Evolutionary conservation across 2,888 invertebrate genomes (phyloP).

Genomic region (Augiades crinisus): DNA sequence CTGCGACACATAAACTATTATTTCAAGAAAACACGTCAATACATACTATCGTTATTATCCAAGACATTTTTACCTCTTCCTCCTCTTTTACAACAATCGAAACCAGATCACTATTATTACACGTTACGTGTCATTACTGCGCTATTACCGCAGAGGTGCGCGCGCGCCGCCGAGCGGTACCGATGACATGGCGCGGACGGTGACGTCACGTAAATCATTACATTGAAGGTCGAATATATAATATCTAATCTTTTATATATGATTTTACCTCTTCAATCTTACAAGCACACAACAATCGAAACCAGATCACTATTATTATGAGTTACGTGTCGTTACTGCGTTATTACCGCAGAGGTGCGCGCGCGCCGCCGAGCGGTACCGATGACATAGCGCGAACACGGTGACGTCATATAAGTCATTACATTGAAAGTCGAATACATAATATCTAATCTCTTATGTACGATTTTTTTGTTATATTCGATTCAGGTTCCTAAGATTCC

Average conservation of each 20-base stretch:
- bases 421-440: too few relatives aligned
- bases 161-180: not conserved
- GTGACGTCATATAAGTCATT: too few relatives aligned
- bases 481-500: too few relatives aligned
- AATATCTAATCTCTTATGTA: too few relatives aligned
- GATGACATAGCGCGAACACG: not conserved
- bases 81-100: not conserved
- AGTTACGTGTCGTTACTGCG: slow-evolving; percentile 7
- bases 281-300: not conserved
- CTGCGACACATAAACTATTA: too few relatives aligned
- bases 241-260: too few relatives aligned
- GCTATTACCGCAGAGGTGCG: not conserved
- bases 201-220: too few relatives aligned
- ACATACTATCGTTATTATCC: too few relatives aligned
- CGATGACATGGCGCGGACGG: not conserved
- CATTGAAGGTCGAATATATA: too few relatives aligned
- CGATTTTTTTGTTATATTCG: too few relatives aligned
- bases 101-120: slow-evolving; percentile 8
- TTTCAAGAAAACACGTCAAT: too few relatives aligned
- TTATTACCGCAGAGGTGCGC: not conserved
- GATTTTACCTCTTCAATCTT: not conserved
- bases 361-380: not conserved
- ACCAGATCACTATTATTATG: slow-evolving; percentile 5
- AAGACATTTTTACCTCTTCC: too few relatives aligned
- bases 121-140: slow-evolving; percentile 6